These are phyloP conservation scores for Ochropacha duplaris DNA, from an alignment of 2,888 invertebrate genomes.

Conservation along the genomic window DNA sequence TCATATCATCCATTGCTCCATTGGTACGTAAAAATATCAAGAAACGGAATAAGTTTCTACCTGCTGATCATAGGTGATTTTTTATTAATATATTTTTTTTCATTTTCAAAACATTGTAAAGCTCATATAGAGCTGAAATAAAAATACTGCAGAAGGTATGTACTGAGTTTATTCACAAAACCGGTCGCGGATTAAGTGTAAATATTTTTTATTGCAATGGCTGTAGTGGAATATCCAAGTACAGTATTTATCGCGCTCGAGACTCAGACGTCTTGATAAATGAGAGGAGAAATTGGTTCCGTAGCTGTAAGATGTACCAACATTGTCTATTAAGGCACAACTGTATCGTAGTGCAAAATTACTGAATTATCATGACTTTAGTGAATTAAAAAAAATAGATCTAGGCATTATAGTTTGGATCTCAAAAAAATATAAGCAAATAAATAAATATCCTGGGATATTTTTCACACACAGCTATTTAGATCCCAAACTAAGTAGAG, in stretches of 20 bases:
- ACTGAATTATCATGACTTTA: too few relatives aligned
- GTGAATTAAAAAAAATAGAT: background rate
- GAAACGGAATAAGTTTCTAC: too few relatives aligned
- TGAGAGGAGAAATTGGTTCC: constrained; percentile 12
- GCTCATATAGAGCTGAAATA: background rate
- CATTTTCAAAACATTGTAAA: background rate
- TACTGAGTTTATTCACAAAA: background rate
- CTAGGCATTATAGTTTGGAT: too few relatives aligned
- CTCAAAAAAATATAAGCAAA: too few relatives aligned
- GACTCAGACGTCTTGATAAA: constrained; percentile 14
- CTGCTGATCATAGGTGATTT: too few relatives aligned
- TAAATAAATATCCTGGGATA: too few relatives aligned
- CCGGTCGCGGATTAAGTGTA: background rate
- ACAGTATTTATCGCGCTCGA: constrained; percentile 3
- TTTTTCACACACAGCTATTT: too few relatives aligned
- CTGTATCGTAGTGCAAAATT: background rate
- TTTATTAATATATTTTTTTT: background rate
- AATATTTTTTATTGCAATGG: background rate
- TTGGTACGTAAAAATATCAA: too few relatives aligned
- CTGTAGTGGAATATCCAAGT: background rate
- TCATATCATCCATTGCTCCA: too few relatives aligned
- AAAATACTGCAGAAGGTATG: background rate
- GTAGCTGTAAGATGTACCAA: constrained; percentile 5
- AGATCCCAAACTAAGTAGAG: too few relatives aligned
- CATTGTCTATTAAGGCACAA: constrained; percentile 8